Evolutionary conservation across 2,113 vertebrate species (phyloP), one percentile per base, ranked within the genome.

Genomic region (Triplophysa siluroides): DNA sequence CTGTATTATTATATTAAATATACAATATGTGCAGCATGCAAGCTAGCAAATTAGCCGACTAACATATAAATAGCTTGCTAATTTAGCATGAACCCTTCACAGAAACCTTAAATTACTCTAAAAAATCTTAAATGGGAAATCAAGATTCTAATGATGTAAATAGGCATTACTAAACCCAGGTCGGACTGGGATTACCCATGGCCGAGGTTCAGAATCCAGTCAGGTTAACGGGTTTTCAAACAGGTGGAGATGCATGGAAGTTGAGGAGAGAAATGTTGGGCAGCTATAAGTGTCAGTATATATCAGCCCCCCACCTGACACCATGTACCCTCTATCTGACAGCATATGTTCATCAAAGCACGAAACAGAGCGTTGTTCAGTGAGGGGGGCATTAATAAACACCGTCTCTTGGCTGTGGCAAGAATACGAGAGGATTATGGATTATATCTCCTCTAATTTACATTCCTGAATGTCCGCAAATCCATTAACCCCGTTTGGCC

Each of bases 381-480:
- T 38, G 23, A 8, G 43, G 23, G 67, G 64, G 10, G 60, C 73
- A 74, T 85, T 82, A 76, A 83, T 80, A 79, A 83, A 83, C 63
- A 76, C 67, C 47, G 65, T 80, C 78, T 83, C 43, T 78, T 61
- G 65, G 58, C 68, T 26, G n/a, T n/a, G 61, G 56, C 77, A 68
- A 68, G 81, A 77, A 80, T 62, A 77, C 58, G 26, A 50, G 62
- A 75, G 80, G 78, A 90, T 89, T 88, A 87, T 54, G 84, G 85
- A 91, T 89, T 88, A 88, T 78, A 76, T 86, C 86, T 84, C 77
- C 76, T 82, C 79, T 78, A 81, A 89, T 85, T 85, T 87, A 91
- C 89, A 88, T 90, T 87, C 83, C 88, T 87, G 81, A 85, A 87
- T 90, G 88, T 90, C 87, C 84, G 85, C 83, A 83, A 86, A 89